These are phyloP conservation scores for Melikaiella ostensackeni DNA, from an alignment of 2,888 invertebrate genomes.

Conservation along the genomic window DNA sequence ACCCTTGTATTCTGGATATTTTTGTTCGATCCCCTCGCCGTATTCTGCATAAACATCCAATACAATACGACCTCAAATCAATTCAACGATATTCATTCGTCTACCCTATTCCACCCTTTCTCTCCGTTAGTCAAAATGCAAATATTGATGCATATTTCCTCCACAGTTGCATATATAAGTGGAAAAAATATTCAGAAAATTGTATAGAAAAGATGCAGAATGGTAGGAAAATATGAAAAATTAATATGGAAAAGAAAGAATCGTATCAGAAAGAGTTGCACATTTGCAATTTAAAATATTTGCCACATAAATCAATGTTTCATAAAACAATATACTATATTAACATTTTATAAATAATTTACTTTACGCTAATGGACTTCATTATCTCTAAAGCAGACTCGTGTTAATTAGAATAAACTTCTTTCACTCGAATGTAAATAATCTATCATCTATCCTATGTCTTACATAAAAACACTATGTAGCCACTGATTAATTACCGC, in stretches of 20 bases:
- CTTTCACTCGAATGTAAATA: conserved; percentile 19
- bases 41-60: conserved; percentile 47
- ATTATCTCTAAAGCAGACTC: conserved; percentile 18
- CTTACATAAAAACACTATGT: conserved; percentile 28
- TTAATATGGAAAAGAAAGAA: neutral
- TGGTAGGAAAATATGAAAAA: neutral
- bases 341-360: conserved; percentile 23
- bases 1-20: conserved; percentile 42
- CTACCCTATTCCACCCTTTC: conserved; percentile 42
- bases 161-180: neutral
- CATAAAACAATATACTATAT: neutral
- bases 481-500: conserved; percentile 23
- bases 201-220: neutral
- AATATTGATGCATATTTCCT: conserved; percentile 11
- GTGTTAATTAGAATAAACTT: conserved; percentile 28
- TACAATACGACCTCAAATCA: conserved; percentile 38
- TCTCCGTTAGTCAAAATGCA: conserved; percentile 3
- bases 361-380: conserved; percentile 4
- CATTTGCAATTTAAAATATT: conserved; percentile 2
- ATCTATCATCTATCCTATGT: conserved; percentile 23
- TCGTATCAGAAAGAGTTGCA: neutral
- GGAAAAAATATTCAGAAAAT: neutral
- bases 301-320: conserved; percentile 15
- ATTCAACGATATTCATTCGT: conserved; percentile 20
- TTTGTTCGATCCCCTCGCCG: conserved; percentile 39